Evolutionary conservation across 2,888 invertebrate genomes (phyloP).

Genomic region (Coleophora deauratella): DNA sequence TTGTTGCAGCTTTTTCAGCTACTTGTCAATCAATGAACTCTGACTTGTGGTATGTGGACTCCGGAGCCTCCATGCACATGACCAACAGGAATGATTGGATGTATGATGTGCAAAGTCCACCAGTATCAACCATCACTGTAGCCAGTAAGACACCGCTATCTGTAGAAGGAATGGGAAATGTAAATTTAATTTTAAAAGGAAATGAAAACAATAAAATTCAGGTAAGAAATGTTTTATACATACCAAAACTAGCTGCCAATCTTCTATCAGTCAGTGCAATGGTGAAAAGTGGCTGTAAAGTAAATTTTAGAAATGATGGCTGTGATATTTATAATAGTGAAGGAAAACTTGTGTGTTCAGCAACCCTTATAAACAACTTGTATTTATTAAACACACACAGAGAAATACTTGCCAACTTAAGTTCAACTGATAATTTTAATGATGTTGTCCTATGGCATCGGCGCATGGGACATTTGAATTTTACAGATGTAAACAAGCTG

Average conservation of each 20-base stretch:
- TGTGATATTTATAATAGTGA: slow-evolving; percentile 8
- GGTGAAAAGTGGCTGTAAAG: slow-evolving; percentile 11
- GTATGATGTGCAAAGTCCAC: slow-evolving; percentile 11
- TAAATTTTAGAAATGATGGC: slow-evolving; percentile 9
- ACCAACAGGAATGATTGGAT: slow-evolving; percentile 17
- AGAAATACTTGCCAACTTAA: background rate
- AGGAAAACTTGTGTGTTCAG: background rate
- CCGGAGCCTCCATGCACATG: slow-evolving; percentile 24
- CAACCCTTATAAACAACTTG: background rate
- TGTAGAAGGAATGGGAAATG: background rate
- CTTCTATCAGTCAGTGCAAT: slow-evolving; percentile 13
- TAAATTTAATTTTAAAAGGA: background rate
- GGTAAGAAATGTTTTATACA: slow-evolving; percentile 13
- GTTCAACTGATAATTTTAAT: background rate
- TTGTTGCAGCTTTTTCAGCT: no score
- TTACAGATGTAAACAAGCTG: background rate
- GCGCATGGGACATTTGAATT: slow-evolving; percentile 1
- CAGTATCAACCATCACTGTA: slow-evolving; percentile 14
- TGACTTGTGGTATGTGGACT: slow-evolving; percentile 29
- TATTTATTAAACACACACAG: background rate
- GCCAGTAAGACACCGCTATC: slow-evolving; percentile 14
- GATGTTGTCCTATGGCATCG: slow-evolving; percentile 7
- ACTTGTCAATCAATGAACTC: background rate
- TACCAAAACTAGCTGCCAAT: slow-evolving; percentile 11
- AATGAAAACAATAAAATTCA: background rate